These are phyloP conservation scores for Lineus longissimus DNA, from an alignment of 1,140 invertebrate species.

Conservation along the genomic window DNA sequence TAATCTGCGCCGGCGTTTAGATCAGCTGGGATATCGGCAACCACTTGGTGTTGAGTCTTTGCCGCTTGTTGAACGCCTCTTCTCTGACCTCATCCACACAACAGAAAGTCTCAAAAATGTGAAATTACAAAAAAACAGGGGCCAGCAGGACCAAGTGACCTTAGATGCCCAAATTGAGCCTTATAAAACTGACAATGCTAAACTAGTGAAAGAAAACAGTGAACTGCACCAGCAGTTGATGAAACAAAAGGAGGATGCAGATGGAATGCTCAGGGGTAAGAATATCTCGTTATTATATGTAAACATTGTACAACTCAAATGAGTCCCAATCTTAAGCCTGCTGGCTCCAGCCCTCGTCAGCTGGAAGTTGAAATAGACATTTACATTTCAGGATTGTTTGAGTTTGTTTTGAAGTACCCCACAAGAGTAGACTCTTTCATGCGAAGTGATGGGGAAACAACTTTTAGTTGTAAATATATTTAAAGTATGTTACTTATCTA, in stretches of 20 bases:
- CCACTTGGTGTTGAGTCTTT: constrained; percentile 67
- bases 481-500: no score
- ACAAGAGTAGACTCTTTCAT: no score
- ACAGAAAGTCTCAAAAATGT: constrained; percentile 74
- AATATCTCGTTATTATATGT: constrained; percentile 2
- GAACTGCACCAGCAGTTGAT: constrained; percentile 66
- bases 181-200: constrained; percentile 52
- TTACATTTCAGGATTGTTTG: no score
- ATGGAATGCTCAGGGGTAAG: constrained; percentile 58
- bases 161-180: constrained; percentile 39
- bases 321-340: no score
- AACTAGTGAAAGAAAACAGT: constrained; percentile 60
- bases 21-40: constrained; percentile 71
- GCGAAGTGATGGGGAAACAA: no score
- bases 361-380: no score
- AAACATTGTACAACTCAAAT: no score
- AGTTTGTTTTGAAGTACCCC: no score
- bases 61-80: constrained; percentile 69
- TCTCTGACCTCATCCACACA: constrained; percentile 72
- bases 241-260: constrained; percentile 63
- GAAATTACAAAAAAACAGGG: constrained; percentile 56
- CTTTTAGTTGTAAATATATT: no score
- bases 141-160: constrained; percentile 28
- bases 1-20: constrained; percentile 62
- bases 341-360: no score